Evolutionary conservation across 2,113 vertebrate genomes (phyloP), one percentile per base, ranked within the genome.

Genomic region (Delphinapterus leucas): DNA sequence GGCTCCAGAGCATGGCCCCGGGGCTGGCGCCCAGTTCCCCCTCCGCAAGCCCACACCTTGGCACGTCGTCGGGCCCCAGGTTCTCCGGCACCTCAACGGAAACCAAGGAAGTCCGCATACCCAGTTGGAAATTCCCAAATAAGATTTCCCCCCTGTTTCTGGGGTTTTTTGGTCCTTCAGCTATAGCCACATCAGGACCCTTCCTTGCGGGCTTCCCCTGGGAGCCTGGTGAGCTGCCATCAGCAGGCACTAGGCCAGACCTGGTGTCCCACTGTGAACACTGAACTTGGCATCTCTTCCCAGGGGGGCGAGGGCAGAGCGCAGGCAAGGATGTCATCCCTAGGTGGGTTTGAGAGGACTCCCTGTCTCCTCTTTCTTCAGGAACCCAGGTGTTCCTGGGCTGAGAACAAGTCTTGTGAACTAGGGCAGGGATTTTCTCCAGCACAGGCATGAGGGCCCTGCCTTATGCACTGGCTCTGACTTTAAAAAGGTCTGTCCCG

Each of bases 41-140:
- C 53, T 31, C n/a, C 1, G 1, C 1, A 0, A 8, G 14, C 41
- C 61, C 47, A 0, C 1, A 0, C 58, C 76, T 28, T 0, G 0
- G 0, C n/a, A 21, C 33, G 8, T 23, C 1, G 0, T 20, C 1
- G 9, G 33, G n/a, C 9, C 26, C 60, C n/a, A 3, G 38, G 44
- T 61, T 28, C 85, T 44, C 60, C 3, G 15, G 15, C 0, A 0
- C 81, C 23, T 15, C 44, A 17, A 0, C 0, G 6, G 74, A 55
- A 49, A 41, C 65, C 15, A 18, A 41, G 36, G 38, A 70, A 68
- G 26, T 4, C 41, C 3, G 2, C 1, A 23, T 33, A 44, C 88
- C 47, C 25, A 1, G 25, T 0, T 26, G 41, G n/a, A 67, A 68
- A 33, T 28, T 23, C 49, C 61, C 41, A 33, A 12, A 23, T 74